Conservation (phyloP, 1,140 invertebrate genomes). For the Drosophila rhopaloa region DNA sequence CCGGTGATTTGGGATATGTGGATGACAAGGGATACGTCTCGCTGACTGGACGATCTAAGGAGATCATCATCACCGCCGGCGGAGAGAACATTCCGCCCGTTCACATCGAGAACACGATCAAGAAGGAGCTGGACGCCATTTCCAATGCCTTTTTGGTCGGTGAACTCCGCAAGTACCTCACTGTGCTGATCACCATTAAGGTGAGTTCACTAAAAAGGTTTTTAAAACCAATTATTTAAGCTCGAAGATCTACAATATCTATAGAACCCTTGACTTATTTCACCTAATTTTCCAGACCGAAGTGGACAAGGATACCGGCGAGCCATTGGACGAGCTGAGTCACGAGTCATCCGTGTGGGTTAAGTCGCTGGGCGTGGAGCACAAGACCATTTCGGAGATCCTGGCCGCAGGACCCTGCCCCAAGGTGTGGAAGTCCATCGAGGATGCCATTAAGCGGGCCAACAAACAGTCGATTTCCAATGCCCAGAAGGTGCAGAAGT, state of each 20-base stretch:
- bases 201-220: constrained; percentile 84
- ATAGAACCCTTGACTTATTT: background rate
- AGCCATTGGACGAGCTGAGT: constrained; percentile 90
- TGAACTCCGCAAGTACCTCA: constrained; percentile 94
- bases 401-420: constrained; percentile 86
- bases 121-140: constrained; percentile 90
- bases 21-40: constrained; percentile 91
- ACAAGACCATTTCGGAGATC: constrained; percentile 90
- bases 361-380: constrained; percentile 88
- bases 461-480: constrained; percentile 93
- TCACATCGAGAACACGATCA: constrained; percentile 93
- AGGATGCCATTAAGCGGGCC: constrained; percentile 91
- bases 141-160: constrained; percentile 95
- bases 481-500: constrained; percentile 96
- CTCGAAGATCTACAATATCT: background rate
- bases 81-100: constrained; percentile 97
- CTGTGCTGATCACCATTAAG: constrained; percentile 93
- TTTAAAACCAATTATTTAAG: background rate
- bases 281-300: constrained; percentile 60
- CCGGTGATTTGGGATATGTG: constrained; percentile 92
- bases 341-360: constrained; percentile 89
- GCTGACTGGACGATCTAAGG: constrained; percentile 95
- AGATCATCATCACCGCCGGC: constrained; percentile 96
- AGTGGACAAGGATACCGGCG: constrained; percentile 87
- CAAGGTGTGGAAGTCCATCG: constrained; percentile 89